These are phyloP conservation scores for Xylophagus ater DNA, from an alignment of 2,888 invertebrate species.

Conservation along the genomic window DNA sequence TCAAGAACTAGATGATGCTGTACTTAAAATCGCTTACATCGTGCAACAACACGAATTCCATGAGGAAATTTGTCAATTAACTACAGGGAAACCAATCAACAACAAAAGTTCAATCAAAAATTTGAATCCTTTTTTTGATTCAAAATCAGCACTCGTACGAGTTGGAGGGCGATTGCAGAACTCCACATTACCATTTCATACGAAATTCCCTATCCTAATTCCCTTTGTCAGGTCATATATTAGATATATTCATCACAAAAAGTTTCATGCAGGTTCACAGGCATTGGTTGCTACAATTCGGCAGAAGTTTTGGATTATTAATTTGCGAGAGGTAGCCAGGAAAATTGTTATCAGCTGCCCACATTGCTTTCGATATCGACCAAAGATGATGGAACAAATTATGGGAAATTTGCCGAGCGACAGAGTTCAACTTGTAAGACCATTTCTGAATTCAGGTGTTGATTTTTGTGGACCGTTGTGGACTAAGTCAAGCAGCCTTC, in stretches of 20 bases:
- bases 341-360: conserved; percentile 14
- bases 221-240: conserved; percentile 7
- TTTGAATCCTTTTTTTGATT: conserved; percentile 19
- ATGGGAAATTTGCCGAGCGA: conserved; percentile 16
- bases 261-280: conserved; percentile 11
- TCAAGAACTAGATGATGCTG: no score
- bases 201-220: conserved; percentile 23
- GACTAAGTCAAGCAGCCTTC: no score
- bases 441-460: no score
- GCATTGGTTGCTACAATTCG: conserved; percentile 10
- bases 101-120: conserved; percentile 5
- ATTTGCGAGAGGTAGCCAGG: conserved; percentile 10
- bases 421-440: no score
- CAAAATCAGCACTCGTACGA: conserved; percentile 18
- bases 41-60: no score
- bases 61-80: no score
- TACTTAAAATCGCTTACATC: no score
- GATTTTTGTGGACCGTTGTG: no score
- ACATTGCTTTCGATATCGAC: conserved; percentile 14
- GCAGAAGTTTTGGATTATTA: conserved; percentile 14
- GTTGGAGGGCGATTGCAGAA: conserved; percentile 24
- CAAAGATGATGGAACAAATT: conserved; percentile 13
- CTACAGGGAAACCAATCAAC: no score
- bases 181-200: conserved; percentile 17
- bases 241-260: conserved; percentile 7